Evolutionary conservation across 2,888 invertebrate species (phyloP).

Genomic region (Rosalia funebris): DNA sequence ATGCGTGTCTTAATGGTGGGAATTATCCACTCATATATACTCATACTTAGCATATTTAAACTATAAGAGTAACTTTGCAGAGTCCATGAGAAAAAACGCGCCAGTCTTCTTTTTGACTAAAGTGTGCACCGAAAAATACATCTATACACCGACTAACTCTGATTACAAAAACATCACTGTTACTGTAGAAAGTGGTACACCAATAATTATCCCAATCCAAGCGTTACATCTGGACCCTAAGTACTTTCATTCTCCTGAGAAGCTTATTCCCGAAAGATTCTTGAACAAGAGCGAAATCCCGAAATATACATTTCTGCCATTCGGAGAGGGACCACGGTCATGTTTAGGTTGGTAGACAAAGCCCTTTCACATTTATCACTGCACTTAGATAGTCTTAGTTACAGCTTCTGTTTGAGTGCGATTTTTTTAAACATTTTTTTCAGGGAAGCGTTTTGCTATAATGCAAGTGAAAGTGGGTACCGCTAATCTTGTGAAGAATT

Average conservation of each 20-base stretch:
- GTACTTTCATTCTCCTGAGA: constrained; percentile 60
- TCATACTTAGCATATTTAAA: no score
- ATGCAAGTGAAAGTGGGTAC: constrained; percentile 60
- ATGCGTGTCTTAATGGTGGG: constrained; percentile 64
- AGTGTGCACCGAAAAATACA: constrained; percentile 47
- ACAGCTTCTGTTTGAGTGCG: no score
- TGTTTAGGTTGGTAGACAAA: no score
- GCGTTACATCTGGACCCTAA: constrained; percentile 59
- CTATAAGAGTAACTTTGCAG: constrained; percentile 31
- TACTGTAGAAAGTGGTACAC: constrained; percentile 52
- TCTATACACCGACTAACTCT: constrained; percentile 41
- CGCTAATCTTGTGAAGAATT: constrained; percentile 55
- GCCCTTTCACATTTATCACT: no score
- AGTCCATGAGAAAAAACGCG: constrained; percentile 38
- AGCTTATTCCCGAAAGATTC: constrained; percentile 62
- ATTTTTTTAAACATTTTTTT: no score
- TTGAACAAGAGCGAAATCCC: constrained; percentile 47
- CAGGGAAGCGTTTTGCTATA: constrained; percentile 49
- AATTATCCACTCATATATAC: no score
- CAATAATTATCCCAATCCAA: constrained; percentile 54
- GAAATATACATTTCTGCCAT: constrained; percentile 52
- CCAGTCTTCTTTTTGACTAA: constrained; percentile 30
- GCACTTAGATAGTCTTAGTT: no score
- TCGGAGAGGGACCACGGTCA: constrained; percentile 55
- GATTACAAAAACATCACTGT: constrained; percentile 41